A percentile compares a stretch with the other conserved stretches of the same genome.
Conservation (phyloP, 2,888 invertebrate genomes). For the Deilephila porcellus region DNA sequence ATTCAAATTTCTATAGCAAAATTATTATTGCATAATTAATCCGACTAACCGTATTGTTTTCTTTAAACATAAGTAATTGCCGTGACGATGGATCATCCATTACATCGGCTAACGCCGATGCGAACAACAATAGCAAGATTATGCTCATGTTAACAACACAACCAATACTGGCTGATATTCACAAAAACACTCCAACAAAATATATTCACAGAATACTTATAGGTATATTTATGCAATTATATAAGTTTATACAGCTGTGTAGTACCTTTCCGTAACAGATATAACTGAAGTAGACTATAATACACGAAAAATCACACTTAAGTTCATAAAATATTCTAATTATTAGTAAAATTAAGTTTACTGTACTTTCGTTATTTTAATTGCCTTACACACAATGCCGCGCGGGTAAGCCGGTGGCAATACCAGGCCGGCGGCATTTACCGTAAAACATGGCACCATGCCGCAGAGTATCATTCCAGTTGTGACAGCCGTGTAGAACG, state of each 20-base stretch:
- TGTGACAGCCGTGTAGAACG: too few species aligned
- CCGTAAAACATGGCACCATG: too few species aligned
- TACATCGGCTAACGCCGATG: neutral
- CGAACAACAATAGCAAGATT: constrained; percentile 2
- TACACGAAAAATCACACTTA: too few species aligned
- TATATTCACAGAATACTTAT: neutral
- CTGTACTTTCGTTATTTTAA: too few species aligned
- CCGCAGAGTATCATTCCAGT: too few species aligned
- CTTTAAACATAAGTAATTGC: neutral
- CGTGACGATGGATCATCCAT: neutral
- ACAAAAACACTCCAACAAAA: neutral
- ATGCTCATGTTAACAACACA: neutral
- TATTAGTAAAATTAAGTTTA: too few species aligned
- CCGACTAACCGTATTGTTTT: constrained; percentile 6
- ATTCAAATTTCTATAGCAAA: too few species aligned
- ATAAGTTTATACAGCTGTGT: neutral
- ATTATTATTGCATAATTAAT: constrained; percentile 35
- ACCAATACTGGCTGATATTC: neutral
- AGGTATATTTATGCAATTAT: neutral
- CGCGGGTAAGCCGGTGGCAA: too few species aligned
- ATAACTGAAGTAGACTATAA: neutral
- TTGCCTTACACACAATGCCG: too few species aligned
- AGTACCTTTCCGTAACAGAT: neutral
- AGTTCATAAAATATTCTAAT: too few species aligned
- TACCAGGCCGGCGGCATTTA: too few species aligned